These are phyloP conservation scores for Gallinago undulata DNA, from an alignment of 2,113 vertebrate genomes.

Conservation along the genomic window DNA sequence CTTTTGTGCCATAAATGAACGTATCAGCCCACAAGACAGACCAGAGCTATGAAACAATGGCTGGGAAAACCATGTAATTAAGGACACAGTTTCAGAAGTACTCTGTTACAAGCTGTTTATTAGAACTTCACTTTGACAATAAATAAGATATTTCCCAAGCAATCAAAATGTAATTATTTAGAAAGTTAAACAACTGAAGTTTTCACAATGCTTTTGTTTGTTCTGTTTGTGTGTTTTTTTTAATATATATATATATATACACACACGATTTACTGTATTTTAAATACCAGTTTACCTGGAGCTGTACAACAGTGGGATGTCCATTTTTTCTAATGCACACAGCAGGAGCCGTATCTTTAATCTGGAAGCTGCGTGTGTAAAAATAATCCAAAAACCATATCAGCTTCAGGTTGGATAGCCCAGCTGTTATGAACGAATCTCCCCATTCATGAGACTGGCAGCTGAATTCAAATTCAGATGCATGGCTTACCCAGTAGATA, in stretches of 20 bases:
- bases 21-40: neutral
- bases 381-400: neutral
- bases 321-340: neutral
- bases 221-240: slow-evolving; percentile 24
- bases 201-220: slow-evolving; percentile 13
- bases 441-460: neutral
- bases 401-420: neutral
- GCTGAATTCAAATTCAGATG: neutral
- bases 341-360: neutral
- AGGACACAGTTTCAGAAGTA: neutral
- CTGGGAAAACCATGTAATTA: neutral
- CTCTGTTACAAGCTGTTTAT: slow-evolving; percentile 58
- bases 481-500: neutral
- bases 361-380: neutral
- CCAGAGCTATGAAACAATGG: neutral
- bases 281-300: slow-evolving; percentile 38
- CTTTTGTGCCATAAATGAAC: neutral
- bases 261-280: slow-evolving; percentile 61
- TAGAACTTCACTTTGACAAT: slow-evolving; percentile 62
- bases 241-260: slow-evolving; percentile 16
- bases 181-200: slow-evolving; percentile 62
- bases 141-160: slow-evolving; percentile 60
- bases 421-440: neutral
- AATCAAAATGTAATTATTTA: slow-evolving; percentile 61
- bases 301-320: neutral